phyloP scores from a whole-genome alignment of 2,113 vertebrate genomes.

The Cinclus cinclus region DNA sequence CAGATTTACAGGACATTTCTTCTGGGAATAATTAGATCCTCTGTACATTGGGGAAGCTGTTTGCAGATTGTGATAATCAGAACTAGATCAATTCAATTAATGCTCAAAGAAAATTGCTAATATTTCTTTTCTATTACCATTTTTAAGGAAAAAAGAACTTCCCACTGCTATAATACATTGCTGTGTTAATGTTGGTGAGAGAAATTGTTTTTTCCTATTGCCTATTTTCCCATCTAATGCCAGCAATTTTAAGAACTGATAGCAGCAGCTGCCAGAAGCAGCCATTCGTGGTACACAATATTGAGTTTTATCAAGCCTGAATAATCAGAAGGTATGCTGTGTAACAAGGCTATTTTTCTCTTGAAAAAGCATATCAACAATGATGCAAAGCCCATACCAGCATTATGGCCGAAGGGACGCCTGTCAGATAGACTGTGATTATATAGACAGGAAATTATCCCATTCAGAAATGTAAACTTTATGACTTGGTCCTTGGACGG shows the following conservation, averaged over 20 bases:
- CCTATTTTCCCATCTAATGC: background rate
- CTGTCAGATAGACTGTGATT: background rate
- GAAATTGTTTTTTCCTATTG: background rate
- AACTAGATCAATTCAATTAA: constrained; percentile 1
- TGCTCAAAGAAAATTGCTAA: background rate
- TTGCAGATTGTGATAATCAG: background rate
- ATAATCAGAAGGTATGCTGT: background rate
- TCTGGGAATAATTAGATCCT: background rate
- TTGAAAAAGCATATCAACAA: background rate
- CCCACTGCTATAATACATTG: background rate
- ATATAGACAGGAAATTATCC: background rate
- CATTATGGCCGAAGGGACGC: background rate
- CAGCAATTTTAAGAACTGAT: background rate
- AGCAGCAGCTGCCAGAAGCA: background rate
- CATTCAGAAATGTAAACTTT: background rate
- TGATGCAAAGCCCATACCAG: background rate
- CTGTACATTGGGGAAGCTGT: background rate
- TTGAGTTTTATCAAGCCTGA: background rate
- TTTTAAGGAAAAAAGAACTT: background rate
- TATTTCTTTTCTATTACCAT: background rate
- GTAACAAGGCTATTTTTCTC: background rate
- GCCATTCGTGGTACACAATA: background rate
- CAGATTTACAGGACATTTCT: background rate
- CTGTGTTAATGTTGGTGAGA: background rate
- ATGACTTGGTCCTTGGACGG: background rate